A percentile compares a stretch with the other conserved stretches of the same genome.
Conservation (phyloP, 2,113 vertebrate genomes). For the Stictonetta naevosa region DNA sequence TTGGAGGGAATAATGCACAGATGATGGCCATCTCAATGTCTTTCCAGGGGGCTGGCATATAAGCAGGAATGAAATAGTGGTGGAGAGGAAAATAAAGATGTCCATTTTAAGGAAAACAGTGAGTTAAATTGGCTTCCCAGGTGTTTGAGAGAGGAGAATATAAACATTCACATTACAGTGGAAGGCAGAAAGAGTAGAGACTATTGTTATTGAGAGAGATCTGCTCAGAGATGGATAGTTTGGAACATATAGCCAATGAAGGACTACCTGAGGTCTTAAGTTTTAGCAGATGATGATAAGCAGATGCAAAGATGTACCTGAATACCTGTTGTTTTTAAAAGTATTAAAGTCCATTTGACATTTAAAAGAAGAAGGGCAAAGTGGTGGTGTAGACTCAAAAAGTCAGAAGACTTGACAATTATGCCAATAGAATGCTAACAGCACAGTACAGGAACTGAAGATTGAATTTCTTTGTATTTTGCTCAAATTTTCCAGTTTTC, state of each 20-base stretch:
- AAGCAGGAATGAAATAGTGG: neutral
- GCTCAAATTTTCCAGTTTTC: neutral
- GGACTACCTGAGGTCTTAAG: neutral
- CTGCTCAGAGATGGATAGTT: neutral
- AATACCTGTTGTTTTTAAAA: neutral
- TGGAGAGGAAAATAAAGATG: neutral
- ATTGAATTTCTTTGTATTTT: neutral
- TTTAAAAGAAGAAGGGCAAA: neutral
- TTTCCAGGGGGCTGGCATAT: neutral
- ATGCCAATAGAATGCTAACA: neutral
- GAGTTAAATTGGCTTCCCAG: neutral
- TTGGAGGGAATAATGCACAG: neutral
- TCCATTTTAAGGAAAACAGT: neutral
- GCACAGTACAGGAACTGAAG: neutral
- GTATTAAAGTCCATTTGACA: neutral
- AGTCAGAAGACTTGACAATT: neutral
- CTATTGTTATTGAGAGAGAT: neutral
- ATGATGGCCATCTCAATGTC: neutral
- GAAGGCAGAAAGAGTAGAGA: neutral
- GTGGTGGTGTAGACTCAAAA: neutral
- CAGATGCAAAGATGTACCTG: neutral
- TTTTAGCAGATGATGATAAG: neutral
- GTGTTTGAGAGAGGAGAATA: neutral
- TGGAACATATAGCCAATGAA: neutral
- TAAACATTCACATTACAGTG: neutral